phyloP scores from a whole-genome alignment of 1,140 invertebrate genomes.

The Camponotus floridanus region DNA sequence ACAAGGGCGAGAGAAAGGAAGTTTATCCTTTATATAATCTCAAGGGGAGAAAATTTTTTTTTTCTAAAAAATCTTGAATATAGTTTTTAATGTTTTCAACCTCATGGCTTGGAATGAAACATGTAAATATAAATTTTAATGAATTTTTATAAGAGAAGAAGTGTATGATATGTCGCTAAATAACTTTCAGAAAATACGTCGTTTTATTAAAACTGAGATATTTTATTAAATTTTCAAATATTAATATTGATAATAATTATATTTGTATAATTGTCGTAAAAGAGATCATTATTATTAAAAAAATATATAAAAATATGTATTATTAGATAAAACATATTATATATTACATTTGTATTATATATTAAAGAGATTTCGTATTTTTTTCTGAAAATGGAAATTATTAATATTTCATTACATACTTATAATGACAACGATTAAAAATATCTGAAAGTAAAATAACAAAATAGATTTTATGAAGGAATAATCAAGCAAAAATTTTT shows the following conservation, averaged over 20 bases:
- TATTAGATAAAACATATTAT: too few relatives aligned
- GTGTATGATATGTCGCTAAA: neutral
- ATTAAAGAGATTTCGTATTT: too few relatives aligned
- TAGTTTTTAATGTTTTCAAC: neutral
- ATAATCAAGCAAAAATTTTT: constrained; percentile 20
- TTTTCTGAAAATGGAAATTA: too few relatives aligned
- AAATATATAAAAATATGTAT: neutral
- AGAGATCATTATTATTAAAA: neutral
- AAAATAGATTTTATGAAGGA: constrained; percentile 38
- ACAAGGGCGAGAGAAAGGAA: neutral
- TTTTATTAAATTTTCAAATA: neutral
- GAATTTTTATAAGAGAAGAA: neutral
- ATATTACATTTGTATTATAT: too few relatives aligned
- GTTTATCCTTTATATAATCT: constrained; percentile 26
- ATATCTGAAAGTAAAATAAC: constrained; percentile 14
- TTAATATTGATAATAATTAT: constrained; percentile 21
- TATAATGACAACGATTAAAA: neutral
- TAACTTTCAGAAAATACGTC: neutral
- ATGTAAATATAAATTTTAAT: constrained; percentile 9
- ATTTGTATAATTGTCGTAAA: neutral
- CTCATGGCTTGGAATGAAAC: neutral
- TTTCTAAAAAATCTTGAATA: neutral
- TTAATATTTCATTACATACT: neutral
- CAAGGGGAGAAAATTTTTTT: neutral
- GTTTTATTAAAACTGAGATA: neutral